phyloP scores from a whole-genome alignment of 2,888 invertebrate genomes.

The Lydus trimaculatus region DNA sequence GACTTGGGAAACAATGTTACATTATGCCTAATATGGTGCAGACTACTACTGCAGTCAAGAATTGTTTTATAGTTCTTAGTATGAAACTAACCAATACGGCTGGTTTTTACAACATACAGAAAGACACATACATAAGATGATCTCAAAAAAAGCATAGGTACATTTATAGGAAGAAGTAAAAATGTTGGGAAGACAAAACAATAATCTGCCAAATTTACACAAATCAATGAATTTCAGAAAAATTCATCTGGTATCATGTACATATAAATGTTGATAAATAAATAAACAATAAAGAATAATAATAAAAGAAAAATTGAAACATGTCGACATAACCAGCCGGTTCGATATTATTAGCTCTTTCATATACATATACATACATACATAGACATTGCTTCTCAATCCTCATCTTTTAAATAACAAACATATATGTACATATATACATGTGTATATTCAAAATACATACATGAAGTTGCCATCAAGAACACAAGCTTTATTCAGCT shows the following conservation, averaged over 20 bases:
- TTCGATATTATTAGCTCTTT: conserved; percentile 25
- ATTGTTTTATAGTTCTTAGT: conserved; percentile 44
- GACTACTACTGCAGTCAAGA: conserved; percentile 41
- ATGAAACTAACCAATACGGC: conserved; percentile 39
- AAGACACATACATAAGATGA: background rate
- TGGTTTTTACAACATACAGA: conserved; percentile 39
- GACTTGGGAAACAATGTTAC: conserved; percentile 51
- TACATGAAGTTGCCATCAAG: background rate
- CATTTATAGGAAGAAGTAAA: background rate
- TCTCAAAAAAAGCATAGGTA: too few species aligned
- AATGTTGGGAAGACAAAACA: too few species aligned
- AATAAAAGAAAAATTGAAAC: conserved; percentile 24
- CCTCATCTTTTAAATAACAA: conserved; percentile 1
- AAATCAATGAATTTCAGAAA: background rate
- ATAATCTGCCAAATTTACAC: background rate
- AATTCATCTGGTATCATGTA: background rate
- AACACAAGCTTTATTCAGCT: conserved; percentile 26
- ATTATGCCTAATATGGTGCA: conserved; percentile 53
- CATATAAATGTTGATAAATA: background rate
- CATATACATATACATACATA: background rate
- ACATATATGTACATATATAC: background rate
- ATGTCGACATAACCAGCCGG: conserved; percentile 21
- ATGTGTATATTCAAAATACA: background rate
- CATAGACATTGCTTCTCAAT: conserved; percentile 3
- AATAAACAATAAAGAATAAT: background rate